Percentiles rank a stretch among this genome's conserved stretches.
phyloP scores from a whole-genome alignment of 2,888 invertebrate species.

The Torymus texanus region DNA sequence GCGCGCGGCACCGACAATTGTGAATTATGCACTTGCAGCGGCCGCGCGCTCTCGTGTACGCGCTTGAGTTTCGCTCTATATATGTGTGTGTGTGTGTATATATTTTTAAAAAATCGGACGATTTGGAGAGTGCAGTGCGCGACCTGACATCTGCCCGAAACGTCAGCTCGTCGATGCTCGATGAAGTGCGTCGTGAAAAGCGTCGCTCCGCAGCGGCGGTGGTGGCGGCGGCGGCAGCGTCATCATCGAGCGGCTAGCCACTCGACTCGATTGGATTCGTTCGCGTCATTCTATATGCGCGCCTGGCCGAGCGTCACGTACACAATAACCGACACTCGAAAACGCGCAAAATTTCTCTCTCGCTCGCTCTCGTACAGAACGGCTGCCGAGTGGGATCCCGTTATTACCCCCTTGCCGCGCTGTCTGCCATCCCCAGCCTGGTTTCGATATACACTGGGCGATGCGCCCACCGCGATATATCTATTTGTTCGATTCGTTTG shows the following conservation, averaged over 20 bases:
- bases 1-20: slow-evolving; percentile 15
- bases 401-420: slow-evolving; percentile 13
- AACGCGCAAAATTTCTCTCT: slow-evolving; percentile 39
- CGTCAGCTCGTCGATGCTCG: slow-evolving; percentile 34
- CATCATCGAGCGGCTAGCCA: slow-evolving; percentile 39
- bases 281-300: slow-evolving; percentile 46
- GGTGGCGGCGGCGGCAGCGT: slow-evolving; percentile 27
- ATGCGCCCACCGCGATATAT: slow-evolving; percentile 3
- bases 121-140: slow-evolving; percentile 11
- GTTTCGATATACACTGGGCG: slow-evolving; percentile 17
- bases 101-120: slow-evolving; percentile 40
- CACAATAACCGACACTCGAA: slow-evolving; percentile 43
- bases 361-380: slow-evolving; percentile 18
- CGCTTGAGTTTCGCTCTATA: not conserved
- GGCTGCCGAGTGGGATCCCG: not conserved
- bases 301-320: slow-evolving; percentile 42
- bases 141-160: slow-evolving; percentile 34
- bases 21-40: slow-evolving; percentile 40
- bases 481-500: slow-evolving; percentile 42
- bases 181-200: slow-evolving; percentile 52
- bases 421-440: slow-evolving; percentile 1
- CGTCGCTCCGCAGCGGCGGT: slow-evolving; percentile 37
- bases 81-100: not conserved
- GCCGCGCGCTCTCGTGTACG: not conserved
- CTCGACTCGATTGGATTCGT: slow-evolving; percentile 56